Base-by-base conservation (phyloP, 2,113 vertebrate genomes). In the Vanacampus margaritifer region DNA sequence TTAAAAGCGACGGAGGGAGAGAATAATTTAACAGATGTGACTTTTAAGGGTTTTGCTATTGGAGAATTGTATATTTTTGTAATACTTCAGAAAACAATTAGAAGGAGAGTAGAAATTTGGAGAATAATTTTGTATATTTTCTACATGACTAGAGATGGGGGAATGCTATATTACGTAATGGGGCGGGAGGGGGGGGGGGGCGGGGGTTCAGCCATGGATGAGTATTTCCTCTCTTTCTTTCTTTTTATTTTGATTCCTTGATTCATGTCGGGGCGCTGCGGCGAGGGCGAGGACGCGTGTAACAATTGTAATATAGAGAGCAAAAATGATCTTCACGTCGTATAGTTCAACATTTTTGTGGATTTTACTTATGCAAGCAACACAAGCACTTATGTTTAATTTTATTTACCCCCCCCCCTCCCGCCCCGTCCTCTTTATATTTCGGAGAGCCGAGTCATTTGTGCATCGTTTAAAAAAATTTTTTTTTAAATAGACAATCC, bases 21-120 rank as follows among this genome's bases (percentile, higher is more conserved):
- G 82, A 84, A 84, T 86, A 90, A 88, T 86, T 86, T 86, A 85
- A 89, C 68, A 82, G 85, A 86, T 77, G 80, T 88, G 83, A 91
- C 87, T 87, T 89, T 90, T 86, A 86, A 87, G 86, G 87, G 87
- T 90, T 92, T 90, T 92, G 89, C 87, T 91, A 90, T 87, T 73
- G 88, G 86, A 91, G 82, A 91, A 90, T 87, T 92, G 88, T 93
- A 91, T 93, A 91, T 92, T 92, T 92, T 91, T 93, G 89, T 92
- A 93, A 88, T 84, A 86, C 79, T 87, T 88, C 65, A 72, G 82
- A 83, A 80, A 41, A 28, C 26, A 57, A 32, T 57, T 90, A 82
- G 85, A 74, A 68, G 75, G 86, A 82, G 88, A 82, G 83, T 76
- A 60, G 58, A 89, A 86, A 89, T 90, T 89, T 87, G 80, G 79